These are phyloP conservation scores for Dendrocincla fuliginosa DNA, from an alignment of 2,797 vertebrate species.

Conservation along the genomic window DNA sequence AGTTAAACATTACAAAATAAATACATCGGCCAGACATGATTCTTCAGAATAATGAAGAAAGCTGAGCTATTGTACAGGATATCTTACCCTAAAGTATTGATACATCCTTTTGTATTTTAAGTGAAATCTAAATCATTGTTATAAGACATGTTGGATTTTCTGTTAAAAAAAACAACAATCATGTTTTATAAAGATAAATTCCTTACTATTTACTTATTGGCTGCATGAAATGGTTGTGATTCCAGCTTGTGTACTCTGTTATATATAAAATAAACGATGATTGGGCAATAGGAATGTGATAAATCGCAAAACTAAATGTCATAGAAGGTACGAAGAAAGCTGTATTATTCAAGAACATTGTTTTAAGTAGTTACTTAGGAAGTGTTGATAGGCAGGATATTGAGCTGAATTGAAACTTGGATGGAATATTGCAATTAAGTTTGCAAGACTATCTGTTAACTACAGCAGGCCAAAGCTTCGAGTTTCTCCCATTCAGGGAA, in stretches of 20 bases:
- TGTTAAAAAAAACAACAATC: neutral
- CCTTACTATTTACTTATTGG: neutral
- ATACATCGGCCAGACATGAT: neutral
- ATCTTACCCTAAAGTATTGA: neutral
- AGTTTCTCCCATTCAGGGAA: neutral
- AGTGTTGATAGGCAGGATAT: neutral
- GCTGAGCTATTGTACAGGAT: neutral
- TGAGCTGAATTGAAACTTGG: neutral
- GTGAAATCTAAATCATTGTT: neutral
- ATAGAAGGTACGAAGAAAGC: neutral
- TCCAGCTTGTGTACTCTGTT: neutral
- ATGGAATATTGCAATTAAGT: neutral
- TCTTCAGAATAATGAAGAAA: constrained; percentile 9
- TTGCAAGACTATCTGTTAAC: neutral
- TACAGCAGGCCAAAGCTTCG: neutral
- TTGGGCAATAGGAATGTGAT: neutral
- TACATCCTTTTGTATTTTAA: neutral
- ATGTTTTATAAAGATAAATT: neutral
- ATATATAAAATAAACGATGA: neutral
- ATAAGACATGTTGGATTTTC: neutral
- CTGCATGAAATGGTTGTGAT: neutral
- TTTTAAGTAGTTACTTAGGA: neutral
- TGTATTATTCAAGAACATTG: neutral
- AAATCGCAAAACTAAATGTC: neutral
- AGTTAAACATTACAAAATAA: constrained; percentile 46